Base-by-base conservation (phyloP, 2,797 vertebrate genomes). In the Cossypha dichroa region DNA sequence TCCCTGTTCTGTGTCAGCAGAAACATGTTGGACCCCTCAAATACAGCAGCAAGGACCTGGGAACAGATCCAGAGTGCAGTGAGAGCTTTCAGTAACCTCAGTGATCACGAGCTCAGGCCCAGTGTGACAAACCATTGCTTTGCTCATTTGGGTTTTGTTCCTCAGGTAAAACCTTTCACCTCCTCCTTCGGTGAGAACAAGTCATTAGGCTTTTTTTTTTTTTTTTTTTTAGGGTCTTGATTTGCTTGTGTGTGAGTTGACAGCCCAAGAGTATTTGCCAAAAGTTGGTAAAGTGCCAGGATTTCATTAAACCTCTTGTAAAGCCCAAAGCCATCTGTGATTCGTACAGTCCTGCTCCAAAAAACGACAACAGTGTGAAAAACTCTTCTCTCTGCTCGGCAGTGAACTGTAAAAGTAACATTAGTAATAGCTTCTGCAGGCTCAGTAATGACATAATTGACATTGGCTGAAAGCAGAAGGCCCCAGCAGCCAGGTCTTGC, bases 381-480 rank as follows among this genome's bases (percentile, higher is more conserved):
- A 98, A 96, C 96, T 97, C 97, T 97, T 98, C 98, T 97, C 97
- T 98, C 97, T 97, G 95, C 97, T 98, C 97, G 85, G 96, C 97
- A 97, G 95, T 97, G 97, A 98, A 97, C 97, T 98, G 97, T 97
- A 97, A 98, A 98, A 98, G 98, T 97, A 98, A 98, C 97, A 96
- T 97, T 97, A 96, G 96, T 98, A 98, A 98, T 98, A 96, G 95
- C 97, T 98, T 98, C 97, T 98, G 97, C 98, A 98, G 98, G 94
- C 96, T 96, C 91, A 76, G 72, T 96, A 97, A 98, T 97, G 97
- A 98, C 97, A 97, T 98, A 97, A 98, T 97, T 97, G 97, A 97
- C 97, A 97, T 94, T 96, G 96, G 97, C 96, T 97, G 95, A 96
- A 96, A 93, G 94, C 90, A 70, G 88, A 94, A 94, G 97, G 94